Base-by-base conservation (phyloP, 2,888 invertebrate species). In the Galeopsomyia nigrocyanea region DNA sequence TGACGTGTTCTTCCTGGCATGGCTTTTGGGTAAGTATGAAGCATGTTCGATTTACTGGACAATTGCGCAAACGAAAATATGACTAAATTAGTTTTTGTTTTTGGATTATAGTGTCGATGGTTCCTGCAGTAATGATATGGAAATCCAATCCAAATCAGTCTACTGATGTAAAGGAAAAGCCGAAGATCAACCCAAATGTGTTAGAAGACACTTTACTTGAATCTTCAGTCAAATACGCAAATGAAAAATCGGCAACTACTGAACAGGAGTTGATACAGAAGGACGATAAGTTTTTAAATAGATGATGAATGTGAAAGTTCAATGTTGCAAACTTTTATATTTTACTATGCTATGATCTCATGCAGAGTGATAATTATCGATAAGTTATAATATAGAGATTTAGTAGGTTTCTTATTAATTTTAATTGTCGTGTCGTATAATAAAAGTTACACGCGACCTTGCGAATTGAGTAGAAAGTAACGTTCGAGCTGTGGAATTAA, bases 1-100 rank as follows among this genome's bases (percentile, higher is more conserved):
- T 75, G 97, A 98, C 89, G 89, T 97, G 80, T 98, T 98, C 88
- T 98, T 98, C 89, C 89, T 97, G 73, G 90, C 90, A 64, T 96
- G 95, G 88, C 89, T 99, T 3, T 90, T 92, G 86, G 87, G 96
- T 96, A 89, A 90, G 91, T 87, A 76, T 57, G 58, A 26, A 26
- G 26, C 3, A 26, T 26, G 3, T 26, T 26, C 5, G 5, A 26
- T 26, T 5, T 26, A 26, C 5, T 26, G 3, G 5, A 3, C 26
- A 26, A 26, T 26, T 26, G 2, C 5, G 5, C 5, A 26, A 2
- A 50, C 5, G 5, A 5, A 26, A 26, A 26, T 17, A 22, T 31
- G 17, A 9, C n/a, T 39, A 3, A 60, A 49, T 31, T 60, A 6
- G 3, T 46, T n/a, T n/a, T 2, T 3, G 31, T 16, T 69, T 31